phyloP scores from a whole-genome alignment of 2,797 vertebrate genomes.

The Todus mexicanus region DNA sequence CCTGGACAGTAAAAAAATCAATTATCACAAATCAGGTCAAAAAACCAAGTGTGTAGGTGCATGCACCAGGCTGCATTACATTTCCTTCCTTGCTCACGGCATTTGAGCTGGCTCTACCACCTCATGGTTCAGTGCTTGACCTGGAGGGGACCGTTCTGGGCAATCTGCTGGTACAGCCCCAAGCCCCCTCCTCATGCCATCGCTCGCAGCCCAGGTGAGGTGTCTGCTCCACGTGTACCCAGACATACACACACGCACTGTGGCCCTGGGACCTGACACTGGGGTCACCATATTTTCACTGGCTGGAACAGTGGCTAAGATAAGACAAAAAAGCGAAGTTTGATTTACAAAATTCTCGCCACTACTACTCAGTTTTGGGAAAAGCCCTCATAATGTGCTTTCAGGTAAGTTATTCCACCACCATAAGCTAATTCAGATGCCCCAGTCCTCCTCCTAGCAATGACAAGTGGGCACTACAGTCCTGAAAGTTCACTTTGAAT shows the following conservation, averaged over 20 bases:
- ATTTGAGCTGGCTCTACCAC: background rate
- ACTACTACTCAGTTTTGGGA: background rate
- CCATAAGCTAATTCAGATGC: background rate
- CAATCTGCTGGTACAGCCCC: background rate
- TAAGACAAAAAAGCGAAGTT: background rate
- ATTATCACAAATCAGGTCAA: background rate
- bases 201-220: rapidly evolving
- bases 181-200: background rate
- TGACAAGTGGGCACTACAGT: background rate
- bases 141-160: too few species aligned
- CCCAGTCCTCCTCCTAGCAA: background rate
- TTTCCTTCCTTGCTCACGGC: rapidly evolving
- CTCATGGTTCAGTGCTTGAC: rapidly evolving
- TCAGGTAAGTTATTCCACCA: background rate
- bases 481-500: background rate
- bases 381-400: background rate
- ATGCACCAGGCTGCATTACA: background rate
- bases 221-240: rapidly evolving
- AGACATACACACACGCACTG: rapidly evolving
- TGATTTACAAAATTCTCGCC: background rate
- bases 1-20: background rate
- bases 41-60: background rate
- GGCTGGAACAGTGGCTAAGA: too few species aligned
- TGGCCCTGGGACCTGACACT: background rate
- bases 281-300: too few species aligned